Conservation (phyloP, 2,797 vertebrate genomes). For the Anabas testudineus region DNA sequence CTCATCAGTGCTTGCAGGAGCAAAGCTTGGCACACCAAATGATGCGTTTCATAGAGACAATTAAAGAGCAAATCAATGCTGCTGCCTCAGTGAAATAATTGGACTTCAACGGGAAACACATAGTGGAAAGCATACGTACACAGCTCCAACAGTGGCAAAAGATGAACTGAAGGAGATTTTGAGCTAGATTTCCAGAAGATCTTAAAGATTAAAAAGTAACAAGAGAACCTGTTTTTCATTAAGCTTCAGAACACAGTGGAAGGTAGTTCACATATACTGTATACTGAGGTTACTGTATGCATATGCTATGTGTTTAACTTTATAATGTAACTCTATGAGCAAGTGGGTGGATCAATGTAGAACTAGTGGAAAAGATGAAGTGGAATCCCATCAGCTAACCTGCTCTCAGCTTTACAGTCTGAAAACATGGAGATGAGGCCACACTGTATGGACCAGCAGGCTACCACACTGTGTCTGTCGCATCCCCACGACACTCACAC, state of each 20-base stretch:
- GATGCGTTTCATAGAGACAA: constrained; percentile 78
- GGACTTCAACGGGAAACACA: constrained; percentile 64
- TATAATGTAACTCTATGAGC: constrained; percentile 23
- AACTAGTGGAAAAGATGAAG: constrained; percentile 55
- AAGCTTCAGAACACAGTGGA: constrained; percentile 31
- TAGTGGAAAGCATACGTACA: constrained; percentile 54
- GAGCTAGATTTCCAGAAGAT: constrained; percentile 41
- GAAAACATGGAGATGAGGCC: constrained; percentile 73
- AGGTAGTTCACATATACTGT: constrained; percentile 1
- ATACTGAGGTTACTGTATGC: neutral
- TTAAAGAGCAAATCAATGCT: constrained; percentile 80
- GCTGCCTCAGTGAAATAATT: constrained; percentile 72
- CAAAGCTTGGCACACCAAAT: constrained; percentile 64
- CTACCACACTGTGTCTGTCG: constrained; percentile 73
- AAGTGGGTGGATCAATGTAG: constrained; percentile 49
- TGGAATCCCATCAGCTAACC: constrained; percentile 33
- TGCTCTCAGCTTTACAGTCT: constrained; percentile 47
- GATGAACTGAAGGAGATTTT: constrained; percentile 27
- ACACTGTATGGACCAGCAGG: constrained; percentile 70
- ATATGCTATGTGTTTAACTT: neutral
- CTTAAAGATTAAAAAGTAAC: constrained; percentile 50
- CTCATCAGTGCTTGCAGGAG: constrained; percentile 54
- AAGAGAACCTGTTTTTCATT: constrained; percentile 62
- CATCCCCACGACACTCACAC: constrained; percentile 67
- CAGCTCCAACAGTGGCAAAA: constrained; percentile 12